Evolutionary conservation across 2,113 vertebrate species (phyloP).

Genomic region (Lota lota): DNA sequence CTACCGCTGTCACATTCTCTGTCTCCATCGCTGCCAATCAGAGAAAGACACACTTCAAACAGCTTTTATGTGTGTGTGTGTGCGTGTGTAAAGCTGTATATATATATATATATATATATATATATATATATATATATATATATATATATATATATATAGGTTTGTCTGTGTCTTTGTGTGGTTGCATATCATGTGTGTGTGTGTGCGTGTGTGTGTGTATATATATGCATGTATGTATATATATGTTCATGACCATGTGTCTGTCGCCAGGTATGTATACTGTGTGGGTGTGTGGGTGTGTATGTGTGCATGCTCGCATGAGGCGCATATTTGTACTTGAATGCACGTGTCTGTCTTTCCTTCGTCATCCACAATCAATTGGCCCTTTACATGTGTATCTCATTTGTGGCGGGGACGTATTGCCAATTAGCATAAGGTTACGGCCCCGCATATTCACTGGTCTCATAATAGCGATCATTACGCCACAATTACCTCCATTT

Average conservation of each 20-base stretch:
- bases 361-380: background rate
- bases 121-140: too few relatives aligned
- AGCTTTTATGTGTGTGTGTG: slow-evolving; percentile 2
- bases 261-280: too few relatives aligned
- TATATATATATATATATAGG: too few relatives aligned
- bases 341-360: background rate
- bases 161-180: too few relatives aligned
- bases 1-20: slow-evolving; percentile 3
- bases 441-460: slow-evolving; percentile 34
- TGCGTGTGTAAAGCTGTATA: background rate
- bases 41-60: slow-evolving; percentile 1
- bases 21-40: slow-evolving; percentile 7
- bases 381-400: background rate
- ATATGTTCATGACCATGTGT: too few relatives aligned
- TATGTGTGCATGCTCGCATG: background rate
- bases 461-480: slow-evolving; percentile 46
- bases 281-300: too few relatives aligned
- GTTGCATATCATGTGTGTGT: too few relatives aligned
- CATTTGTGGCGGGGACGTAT: background rate
- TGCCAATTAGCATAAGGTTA: slow-evolving; percentile 38
- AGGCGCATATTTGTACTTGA: too few relatives aligned
- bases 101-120: too few relatives aligned
- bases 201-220: background rate
- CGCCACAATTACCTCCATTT: slow-evolving; percentile 41
- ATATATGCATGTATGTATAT: too few relatives aligned